Conservation (phyloP, 53 echinoderm and acorn worm genomes). For the Antedon mediterranea region DNA sequence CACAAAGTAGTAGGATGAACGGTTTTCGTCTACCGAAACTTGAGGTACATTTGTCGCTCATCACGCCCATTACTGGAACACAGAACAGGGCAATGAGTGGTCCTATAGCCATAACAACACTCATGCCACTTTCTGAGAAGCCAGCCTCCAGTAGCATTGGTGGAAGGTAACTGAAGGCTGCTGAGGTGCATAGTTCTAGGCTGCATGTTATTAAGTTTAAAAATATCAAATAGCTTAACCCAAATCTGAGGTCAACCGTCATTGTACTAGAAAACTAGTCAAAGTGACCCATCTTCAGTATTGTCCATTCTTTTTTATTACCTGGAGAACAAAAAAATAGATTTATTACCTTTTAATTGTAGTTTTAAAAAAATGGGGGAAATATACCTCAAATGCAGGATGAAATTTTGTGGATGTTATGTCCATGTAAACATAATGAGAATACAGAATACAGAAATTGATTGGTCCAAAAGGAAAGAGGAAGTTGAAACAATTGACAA, state of each 20-base stretch:
- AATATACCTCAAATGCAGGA: too few species aligned
- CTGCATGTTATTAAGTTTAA: conserved; percentile 75
- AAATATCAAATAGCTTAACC: conserved; percentile 32
- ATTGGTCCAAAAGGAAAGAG: too few species aligned
- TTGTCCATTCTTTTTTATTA: too few species aligned
- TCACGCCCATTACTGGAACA: conserved; percentile 61
- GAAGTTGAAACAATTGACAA: too few species aligned
- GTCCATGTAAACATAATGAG: too few species aligned
- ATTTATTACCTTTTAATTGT: too few species aligned
- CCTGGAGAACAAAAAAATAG: too few species aligned
- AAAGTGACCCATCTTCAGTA: too few species aligned
- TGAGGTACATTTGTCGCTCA: conserved; percentile 73
- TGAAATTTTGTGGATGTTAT: too few species aligned
- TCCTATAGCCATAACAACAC: conserved; percentile 68
- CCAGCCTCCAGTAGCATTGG: conserved; percentile 83
- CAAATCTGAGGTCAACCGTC: conserved; percentile 6
- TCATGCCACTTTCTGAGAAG: conserved; percentile 77
- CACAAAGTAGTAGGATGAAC: conserved; percentile 35
- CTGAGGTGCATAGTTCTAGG: conserved; percentile 76
- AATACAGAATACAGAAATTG: too few species aligned
- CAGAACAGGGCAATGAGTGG: conserved; percentile 67
- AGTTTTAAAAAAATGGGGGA: too few species aligned
- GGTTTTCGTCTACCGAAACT: conserved; percentile 70
- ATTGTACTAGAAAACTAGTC: too few species aligned
- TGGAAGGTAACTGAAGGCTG: conserved; percentile 89